Base-by-base conservation (phyloP, 92 coral and sea anemone genomes). In the Anthopleura xanthogrammica region DNA sequence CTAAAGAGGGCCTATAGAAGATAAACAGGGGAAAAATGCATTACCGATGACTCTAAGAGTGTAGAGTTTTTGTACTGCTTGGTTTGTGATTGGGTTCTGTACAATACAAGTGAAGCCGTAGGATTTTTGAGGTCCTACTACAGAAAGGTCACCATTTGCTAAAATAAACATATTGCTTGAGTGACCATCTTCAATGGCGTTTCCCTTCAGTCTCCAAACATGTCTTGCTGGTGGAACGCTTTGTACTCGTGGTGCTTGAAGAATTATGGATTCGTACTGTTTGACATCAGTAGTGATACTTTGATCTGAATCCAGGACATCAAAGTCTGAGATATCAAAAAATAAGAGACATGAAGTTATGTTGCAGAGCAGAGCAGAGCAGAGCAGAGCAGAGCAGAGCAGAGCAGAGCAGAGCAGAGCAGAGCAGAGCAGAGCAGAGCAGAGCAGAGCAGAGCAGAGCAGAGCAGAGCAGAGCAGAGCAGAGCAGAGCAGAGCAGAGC, bases 221-320 rank as follows among this genome's bases (percentile, higher is more conserved):
- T 52, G 36, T 60, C n/a, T 52, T 7, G 89, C 80, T 16, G 83
- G 23, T 24, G 89, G 89, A 24, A 79, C 72, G 12, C 89, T 80
- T 12, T 24, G 39, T 20, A 80, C 85, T 12, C 23, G n/a, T 48
- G 72, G 52, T 36, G 73, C 77, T 40, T 54, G 39, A 13, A 86
- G 40, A 19, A 41, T 57, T 54, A 72, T 56, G 2, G 89, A 86
- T 65, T 78, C 78, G 60, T 75, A 77, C 48, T 12, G 36, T 42
- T 75, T 77, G 24, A 22, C 9, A 5, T 66, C 11, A 22, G 22
- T 29, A 16, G 50, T 83, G 48, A 58, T 24, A 17, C 41, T 83
- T 20, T 43, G 46, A 58, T 10, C 19, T 14, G 76, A 22, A 5
- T 77, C 73, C 12, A 41, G 57, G 7, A 43, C 62, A 9, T 60